Percentiles rank a stretch among this genome's conserved stretches.
phyloP scores from a whole-genome alignment of 2,797 vertebrate genomes.

The Hyperoplus immaculatus region DNA sequence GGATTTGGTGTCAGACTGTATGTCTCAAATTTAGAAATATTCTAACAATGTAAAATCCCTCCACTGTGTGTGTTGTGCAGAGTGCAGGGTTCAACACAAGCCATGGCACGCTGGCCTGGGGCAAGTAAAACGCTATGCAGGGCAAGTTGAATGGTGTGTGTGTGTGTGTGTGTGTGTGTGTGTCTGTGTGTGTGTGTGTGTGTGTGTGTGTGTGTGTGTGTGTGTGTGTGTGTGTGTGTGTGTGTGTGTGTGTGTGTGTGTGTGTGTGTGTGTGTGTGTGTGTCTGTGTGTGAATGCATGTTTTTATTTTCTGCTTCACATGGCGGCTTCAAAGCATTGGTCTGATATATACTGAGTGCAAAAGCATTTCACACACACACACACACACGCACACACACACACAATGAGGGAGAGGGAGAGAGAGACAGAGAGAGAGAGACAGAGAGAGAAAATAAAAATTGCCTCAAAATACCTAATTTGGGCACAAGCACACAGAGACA shows the following conservation, averaged over 20 bases:
- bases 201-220: no score
- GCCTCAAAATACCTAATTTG: constrained; percentile 30
- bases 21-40: constrained; percentile 12
- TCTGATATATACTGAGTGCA: neutral
- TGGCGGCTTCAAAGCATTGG: constrained; percentile 9
- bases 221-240: no score
- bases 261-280: constrained; percentile 1
- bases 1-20: constrained; percentile 18
- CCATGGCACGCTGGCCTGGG: no score
- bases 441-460: constrained; percentile 5
- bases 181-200: no score
- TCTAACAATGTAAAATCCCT: neutral
- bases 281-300: neutral
- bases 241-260: neutral
- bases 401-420: no score
- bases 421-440: no score
- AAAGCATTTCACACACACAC: constrained; percentile 14
- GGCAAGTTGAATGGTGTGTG: no score
- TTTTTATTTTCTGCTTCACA: constrained; percentile 42
- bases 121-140: no score
- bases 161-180: no score
- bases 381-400: no score
- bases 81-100: no score
- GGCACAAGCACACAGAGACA: constrained; percentile 10
- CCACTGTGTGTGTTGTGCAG: no score